Evolutionary conservation across 2,888 invertebrate species (phyloP), one percentile per base, ranked within the genome.

Genomic region (Lottia scabra): DNA sequence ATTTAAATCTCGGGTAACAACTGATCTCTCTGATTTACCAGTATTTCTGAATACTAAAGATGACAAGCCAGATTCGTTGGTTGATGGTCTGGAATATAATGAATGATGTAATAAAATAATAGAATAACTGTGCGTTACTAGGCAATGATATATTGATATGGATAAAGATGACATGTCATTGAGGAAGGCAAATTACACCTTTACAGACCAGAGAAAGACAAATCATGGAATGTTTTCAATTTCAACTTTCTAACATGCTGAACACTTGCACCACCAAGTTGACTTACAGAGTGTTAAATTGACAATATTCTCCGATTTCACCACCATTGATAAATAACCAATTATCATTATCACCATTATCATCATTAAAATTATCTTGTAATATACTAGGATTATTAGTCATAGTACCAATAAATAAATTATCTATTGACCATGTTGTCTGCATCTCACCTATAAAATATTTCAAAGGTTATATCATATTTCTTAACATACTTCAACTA

Each of bases 291-390:
- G 78, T 84, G 66, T 85, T 84, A 56, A 79, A 78, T 64, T 80
- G 71, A 81, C 90, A 90, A 74, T 84, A 89, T 4, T 83, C 70
- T 5, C 81, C 87, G 2, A 86, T 79, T 30, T 79, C 73, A 2
- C 89, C 90, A 65, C 87, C 88, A 71, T 90, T 90, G 80, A 88
- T 87, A 81, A 89, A 90, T 23, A 88, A 80, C 89, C 89, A 90
- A n/a, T 84, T 82, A 67, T 86, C 85, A 15, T 83, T 75, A 43
- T 82, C 84, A 0, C 84, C 84, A 6, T 72, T 74, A 2, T 70
- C 68, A 19, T 84, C 80, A 45, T 85, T 83, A 81, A 90, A 88
- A 68, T 84, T 82, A 67, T 89, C 89, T 65, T 85, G 80, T 63
- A 90, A 73, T 16, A 83, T 80, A 72, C 84, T 85, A 12, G 87